Evolutionary conservation across 2,113 vertebrate genomes (phyloP).

Genomic region (Microtus oregoni): DNA sequence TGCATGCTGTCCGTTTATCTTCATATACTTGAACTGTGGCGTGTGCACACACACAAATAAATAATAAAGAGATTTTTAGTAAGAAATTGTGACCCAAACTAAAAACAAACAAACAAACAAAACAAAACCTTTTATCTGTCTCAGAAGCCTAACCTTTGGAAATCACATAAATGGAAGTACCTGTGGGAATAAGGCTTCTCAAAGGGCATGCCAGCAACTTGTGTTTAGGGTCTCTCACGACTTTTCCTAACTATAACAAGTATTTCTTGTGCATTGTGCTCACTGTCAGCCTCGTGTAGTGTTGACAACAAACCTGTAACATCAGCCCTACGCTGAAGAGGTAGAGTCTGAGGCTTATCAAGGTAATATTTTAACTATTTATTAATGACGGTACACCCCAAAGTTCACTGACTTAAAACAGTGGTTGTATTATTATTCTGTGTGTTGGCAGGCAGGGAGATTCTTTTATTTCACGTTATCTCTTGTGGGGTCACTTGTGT

Average conservation of each 20-base stretch:
- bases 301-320: neutral
- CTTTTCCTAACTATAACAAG: neutral
- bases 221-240: neutral
- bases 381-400: neutral
- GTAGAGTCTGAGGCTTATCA: neutral
- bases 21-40: neutral
- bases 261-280: conserved; percentile 4
- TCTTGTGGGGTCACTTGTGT: conserved; percentile 26
- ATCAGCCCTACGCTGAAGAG: neutral
- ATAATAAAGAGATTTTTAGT: neutral
- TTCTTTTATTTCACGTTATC: neutral
- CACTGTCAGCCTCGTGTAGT: neutral
- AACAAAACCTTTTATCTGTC: conserved; percentile 21
- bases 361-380: neutral
- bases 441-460: neutral
- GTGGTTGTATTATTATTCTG: conserved; percentile 4
- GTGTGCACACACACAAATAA: neutral
- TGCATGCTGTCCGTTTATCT: neutral
- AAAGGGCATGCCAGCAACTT: neutral
- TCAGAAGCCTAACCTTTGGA: neutral
- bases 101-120: neutral
- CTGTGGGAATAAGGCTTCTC: neutral
- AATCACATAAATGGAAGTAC: neutral
- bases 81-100: neutral
- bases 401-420: conserved; percentile 17